Percentiles rank a stretch among this genome's conserved stretches.
Conservation (phyloP, 2,113 vertebrate genomes). For the Protobothrops flavoviridis region DNA sequence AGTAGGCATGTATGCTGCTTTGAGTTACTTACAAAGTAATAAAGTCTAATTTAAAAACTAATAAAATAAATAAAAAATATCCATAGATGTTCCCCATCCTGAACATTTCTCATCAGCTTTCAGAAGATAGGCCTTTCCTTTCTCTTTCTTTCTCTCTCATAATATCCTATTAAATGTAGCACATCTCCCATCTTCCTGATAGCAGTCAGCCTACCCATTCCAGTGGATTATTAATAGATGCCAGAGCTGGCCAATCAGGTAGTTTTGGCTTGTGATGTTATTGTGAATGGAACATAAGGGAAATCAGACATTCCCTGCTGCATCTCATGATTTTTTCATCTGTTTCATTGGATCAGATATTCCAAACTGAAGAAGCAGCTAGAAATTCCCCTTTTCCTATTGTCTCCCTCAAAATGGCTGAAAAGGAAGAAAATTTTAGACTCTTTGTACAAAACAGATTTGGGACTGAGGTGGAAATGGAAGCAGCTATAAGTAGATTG, state of each 20-base stretch:
- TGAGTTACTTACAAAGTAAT: not conserved
- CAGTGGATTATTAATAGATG: not conserved
- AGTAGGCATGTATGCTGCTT: not conserved
- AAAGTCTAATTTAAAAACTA: not conserved
- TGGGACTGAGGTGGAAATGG: not conserved
- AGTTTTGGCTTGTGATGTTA: not conserved
- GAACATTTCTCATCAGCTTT: not conserved
- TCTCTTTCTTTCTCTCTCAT: not conserved
- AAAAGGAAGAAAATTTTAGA: not conserved
- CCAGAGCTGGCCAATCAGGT: not conserved
- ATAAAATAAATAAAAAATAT: not conserved
- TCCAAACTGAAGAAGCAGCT: not conserved
- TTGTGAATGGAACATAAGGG: not conserved
- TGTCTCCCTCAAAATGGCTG: not conserved
- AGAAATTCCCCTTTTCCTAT: not conserved
- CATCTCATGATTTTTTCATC: not conserved
- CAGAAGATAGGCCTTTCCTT: not conserved
- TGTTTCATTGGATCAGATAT: not conserved
- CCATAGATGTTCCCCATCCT: not conserved
- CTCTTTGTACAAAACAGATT: not conserved
- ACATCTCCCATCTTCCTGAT: not conserved
- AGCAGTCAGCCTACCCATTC: not conserved
- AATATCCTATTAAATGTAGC: not conserved
- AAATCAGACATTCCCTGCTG: not conserved
- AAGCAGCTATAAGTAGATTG: not conserved